Evolutionary conservation across 2,797 vertebrate genomes (phyloP).

Genomic region (Malacoctenus gilli): DNA sequence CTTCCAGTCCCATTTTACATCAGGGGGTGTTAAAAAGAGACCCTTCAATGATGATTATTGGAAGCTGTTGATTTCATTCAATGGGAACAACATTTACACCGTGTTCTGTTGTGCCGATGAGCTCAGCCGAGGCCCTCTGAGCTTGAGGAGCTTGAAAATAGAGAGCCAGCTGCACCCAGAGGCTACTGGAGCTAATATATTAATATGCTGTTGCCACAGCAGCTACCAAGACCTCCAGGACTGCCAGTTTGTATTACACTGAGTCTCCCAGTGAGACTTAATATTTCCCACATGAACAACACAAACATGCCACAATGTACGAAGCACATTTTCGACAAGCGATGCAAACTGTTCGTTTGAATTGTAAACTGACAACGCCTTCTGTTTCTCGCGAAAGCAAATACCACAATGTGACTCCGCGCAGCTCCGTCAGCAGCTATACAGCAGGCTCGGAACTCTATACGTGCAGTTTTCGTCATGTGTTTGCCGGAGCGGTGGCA

Average conservation of each 20-base stretch:
- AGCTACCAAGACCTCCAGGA: background rate
- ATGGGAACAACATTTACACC: background rate
- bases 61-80: too few relatives aligned
- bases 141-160: background rate
- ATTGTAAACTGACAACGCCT: background rate
- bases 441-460: background rate
- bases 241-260: background rate
- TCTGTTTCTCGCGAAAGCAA: background rate
- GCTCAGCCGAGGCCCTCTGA: background rate
- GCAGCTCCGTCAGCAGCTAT: background rate
- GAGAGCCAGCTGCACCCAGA: background rate
- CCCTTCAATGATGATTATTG: too few relatives aligned
- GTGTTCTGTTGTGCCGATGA: background rate
- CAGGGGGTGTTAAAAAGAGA: too few relatives aligned
- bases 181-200: background rate
- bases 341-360: background rate
- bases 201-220: background rate
- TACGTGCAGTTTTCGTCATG: background rate
- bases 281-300: background rate
- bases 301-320: background rate
- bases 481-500: too few relatives aligned
- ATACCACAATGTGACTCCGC: constrained; percentile 5
- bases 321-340: background rate
- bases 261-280: background rate
- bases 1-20: too few relatives aligned